Evolutionary conservation across 2,113 vertebrate genomes (phyloP), one percentile per base, ranked within the genome.

Genomic region (Tapirus terrestris): DNA sequence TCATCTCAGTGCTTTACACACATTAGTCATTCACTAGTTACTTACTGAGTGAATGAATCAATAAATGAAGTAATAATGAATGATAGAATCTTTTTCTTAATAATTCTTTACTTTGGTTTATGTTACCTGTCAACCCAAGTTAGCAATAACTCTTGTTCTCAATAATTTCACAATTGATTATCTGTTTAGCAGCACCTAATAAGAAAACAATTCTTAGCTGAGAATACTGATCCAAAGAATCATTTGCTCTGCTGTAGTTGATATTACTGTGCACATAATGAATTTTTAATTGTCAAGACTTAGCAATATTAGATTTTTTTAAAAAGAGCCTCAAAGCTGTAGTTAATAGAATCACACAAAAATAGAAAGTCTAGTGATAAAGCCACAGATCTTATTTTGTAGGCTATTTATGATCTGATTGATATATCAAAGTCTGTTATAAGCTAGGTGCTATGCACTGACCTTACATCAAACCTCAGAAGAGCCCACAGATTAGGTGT

Each of bases 41-140:
- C 43, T 85, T 72, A 91, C 5, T 85, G 79, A 96, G 36, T 63
- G 61, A 95, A 82, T 58, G 63, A 90, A 86, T 80, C 76, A 84
- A 95, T 58, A 93, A 84, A 94, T 97, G 45, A 94, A 86, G 18
- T 61, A 63, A 39, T 95, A 92, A 94, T 89, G 25, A 79, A 94
- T 14, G 13, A 45, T 36, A 29, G 2, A 79, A 5, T 18, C 72
- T 89, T 93, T 73, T 97, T 56, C 51, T 82, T 25, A 76, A 75
- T 96, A 92, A 73, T 94, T 94, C 56, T 94, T 91, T 81, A 65
- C 45, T 90, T 95, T 84, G 14, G 12, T 3, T 97, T 87, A n/a
- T 91, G 73, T 53, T 90, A 27, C 16, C 27, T 92, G 33, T 85
- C 65, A 91, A 39, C 16, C 76, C 29, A 76, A 82, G 25, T 76